A percentile compares a stretch with the other conserved stretches of the same genome.
These are phyloP conservation scores for Ferrisia virgata DNA, from an alignment of 2,888 invertebrate species.

Conservation along the genomic window DNA sequence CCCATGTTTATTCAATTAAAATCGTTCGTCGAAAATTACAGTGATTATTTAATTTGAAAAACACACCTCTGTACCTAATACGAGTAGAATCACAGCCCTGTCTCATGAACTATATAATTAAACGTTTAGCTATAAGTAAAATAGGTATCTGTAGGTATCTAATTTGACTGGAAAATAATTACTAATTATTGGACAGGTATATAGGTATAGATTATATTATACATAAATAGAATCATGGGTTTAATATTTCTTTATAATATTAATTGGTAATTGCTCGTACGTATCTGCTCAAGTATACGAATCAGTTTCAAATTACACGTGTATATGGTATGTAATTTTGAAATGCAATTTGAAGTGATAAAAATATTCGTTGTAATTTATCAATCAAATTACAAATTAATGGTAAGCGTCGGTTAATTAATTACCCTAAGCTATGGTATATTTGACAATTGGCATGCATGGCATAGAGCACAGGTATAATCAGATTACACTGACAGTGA, in stretches of 20 bases:
- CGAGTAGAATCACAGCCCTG: background rate
- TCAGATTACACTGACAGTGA: background rate
- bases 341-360: background rate
- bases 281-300: background rate
- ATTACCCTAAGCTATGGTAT: no score
- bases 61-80: background rate
- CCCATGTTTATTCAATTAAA: constrained; percentile 3
- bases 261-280: background rate
- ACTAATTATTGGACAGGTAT: background rate
- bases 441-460: no score
- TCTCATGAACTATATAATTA: background rate
- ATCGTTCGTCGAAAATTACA: background rate
- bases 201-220: background rate
- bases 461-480: background rate
- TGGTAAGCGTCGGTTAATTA: background rate
- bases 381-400: no score
- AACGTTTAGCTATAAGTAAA: background rate
- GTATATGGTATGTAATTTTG: background rate
- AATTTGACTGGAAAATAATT: background rate
- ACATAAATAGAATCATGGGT: no score
- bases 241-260: background rate
- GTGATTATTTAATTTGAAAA: constrained; percentile 4
- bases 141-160: no score
- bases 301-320: background rate
- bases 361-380: background rate